Evolutionary conservation across 1,140 invertebrate genomes (phyloP), one percentile per base, ranked within the genome.

Genomic region (Drusus annulatus): DNA sequence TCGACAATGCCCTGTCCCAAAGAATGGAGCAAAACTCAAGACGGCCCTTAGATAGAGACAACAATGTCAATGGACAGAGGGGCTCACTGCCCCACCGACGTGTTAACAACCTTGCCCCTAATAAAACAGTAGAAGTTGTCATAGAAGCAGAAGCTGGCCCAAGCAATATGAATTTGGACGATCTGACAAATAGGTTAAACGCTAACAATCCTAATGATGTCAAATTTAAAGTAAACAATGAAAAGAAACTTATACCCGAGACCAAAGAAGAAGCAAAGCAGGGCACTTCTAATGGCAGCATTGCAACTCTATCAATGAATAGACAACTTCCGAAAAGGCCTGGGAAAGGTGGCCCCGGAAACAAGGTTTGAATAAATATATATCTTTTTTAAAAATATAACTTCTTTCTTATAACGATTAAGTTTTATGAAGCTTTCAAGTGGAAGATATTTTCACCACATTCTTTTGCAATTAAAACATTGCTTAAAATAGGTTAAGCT

Each of bases 41-140:
- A 77, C 87, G 88, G 65, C 86, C 88, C 31, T 82, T 92, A 54
- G 92, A 94, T 85, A 89, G 89, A 86, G 94, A 94, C 86, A 92
- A 93, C 81, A 94, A 95, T 86, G 93, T 94, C 4, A 94, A 95
- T 88, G 94, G 94, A 15, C 90, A 91, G 65, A 89, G 92, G 85
- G 94, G 94, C 31, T 88, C 89, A 3, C 89, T 94, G 19, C 89
- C 90, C 23, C 86, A 88, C 63, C 58, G 80, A n/a, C 25, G 78
- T 21, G 62, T 28, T 75, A 73, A 79, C 63, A 73, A 76, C 60
- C 84, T 80, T 63, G 84, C 45, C 84, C 63, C 63, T 45, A 86
- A 84, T 86, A 87, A 78, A 86, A 65, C 36, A 58, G 75, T 74
- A 28, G 75, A 71, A 25, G 45, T 31, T 60, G 19, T 13, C 10